Base-by-base conservation (phyloP, 2,797 vertebrate genomes). In the Cottoperca gobio region DNA sequence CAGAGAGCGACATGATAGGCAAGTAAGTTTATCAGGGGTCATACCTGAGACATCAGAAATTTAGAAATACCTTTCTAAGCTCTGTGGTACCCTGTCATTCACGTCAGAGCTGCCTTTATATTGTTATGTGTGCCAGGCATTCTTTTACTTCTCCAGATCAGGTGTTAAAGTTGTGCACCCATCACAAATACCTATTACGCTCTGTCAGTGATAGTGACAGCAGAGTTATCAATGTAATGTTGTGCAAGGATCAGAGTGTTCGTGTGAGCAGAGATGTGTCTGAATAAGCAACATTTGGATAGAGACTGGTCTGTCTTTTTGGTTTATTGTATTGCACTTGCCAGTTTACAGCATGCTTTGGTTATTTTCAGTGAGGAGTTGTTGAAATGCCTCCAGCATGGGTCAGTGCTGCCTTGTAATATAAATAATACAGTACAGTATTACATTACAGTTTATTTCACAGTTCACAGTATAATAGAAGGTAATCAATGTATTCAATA, bases 191-290 rank as follows among this genome's bases (percentile, higher is more conserved):
- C 71, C 17, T 46, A 50, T 45, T 40, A 46, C 31, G n/a, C 39
- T 59, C 39, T 31, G 37, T 66, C 62, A 70, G 45, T 11, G 24
- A 50, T 6, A 39, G 35, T 59, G 54, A 65, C 77, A 55, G 63
- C 40, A 12, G 17, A 70, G 24, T 54, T 40, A 50, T 61, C 60
- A 78, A 50, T 49, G 64, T 43, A 23, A 60, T 37, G 49, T 43
- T 73, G 69, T 11, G 19, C 28, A 43, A 50, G 58, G 64, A 37
- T 60, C 58, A 21, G 48, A 79, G 57, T 66, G 70, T 55, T 60
- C 35, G 24, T 42, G 26, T 16, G 43, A n/a, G 11, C 13, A 23
- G 24, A 53, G 52, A 50, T 31, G 16, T 31, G 37, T 42, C 9
- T 35, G 28, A 50, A 70, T 23, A 46, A 50, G 24, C 55, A 48